Conservation (phyloP, 2,888 invertebrate genomes). For the Gastrophysa polygoni region DNA sequence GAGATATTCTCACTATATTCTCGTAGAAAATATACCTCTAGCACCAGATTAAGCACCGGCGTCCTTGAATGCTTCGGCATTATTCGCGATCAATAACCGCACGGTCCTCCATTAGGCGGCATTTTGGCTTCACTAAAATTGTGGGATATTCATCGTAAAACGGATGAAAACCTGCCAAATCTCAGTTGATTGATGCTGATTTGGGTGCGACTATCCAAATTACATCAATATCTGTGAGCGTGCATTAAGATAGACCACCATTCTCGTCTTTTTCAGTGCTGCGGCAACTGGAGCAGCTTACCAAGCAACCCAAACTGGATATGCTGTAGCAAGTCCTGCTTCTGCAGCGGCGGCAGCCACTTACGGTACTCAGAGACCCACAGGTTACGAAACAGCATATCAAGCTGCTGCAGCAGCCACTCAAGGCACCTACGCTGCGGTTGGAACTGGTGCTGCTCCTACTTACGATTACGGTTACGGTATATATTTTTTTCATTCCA, state of each 20-base stretch:
- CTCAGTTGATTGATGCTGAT: neutral
- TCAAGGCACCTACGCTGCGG: conserved; percentile 69
- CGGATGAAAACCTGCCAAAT: neutral
- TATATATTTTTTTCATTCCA: conserved; percentile 46
- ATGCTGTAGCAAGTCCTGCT: conserved; percentile 81
- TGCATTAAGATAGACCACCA: conserved; percentile 1
- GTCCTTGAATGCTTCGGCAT: conserved; percentile 58
- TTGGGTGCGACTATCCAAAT: neutral
- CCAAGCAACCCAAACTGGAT: conserved; percentile 82
- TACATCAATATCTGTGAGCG: neutral
- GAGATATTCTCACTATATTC: neutral
- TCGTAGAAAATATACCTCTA: neutral
- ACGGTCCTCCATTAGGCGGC: conserved; percentile 36
- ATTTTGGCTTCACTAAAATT: conserved; percentile 14
- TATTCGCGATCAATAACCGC: conserved; percentile 56
- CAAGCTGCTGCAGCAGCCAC: conserved; percentile 82
- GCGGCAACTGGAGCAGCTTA: conserved; percentile 82
- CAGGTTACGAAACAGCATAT: conserved; percentile 83
- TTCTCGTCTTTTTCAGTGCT: conserved; percentile 56
- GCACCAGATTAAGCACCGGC: conserved; percentile 43
- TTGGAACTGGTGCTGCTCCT: conserved; percentile 62
- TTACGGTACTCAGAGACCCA: conserved; percentile 82
- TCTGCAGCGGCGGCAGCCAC: conserved; percentile 84
- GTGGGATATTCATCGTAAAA: neutral
- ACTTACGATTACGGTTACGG: conserved; percentile 75